These are phyloP conservation scores for Todus mexicanus DNA, from an alignment of 2,797 vertebrate species.

Conservation along the genomic window DNA sequence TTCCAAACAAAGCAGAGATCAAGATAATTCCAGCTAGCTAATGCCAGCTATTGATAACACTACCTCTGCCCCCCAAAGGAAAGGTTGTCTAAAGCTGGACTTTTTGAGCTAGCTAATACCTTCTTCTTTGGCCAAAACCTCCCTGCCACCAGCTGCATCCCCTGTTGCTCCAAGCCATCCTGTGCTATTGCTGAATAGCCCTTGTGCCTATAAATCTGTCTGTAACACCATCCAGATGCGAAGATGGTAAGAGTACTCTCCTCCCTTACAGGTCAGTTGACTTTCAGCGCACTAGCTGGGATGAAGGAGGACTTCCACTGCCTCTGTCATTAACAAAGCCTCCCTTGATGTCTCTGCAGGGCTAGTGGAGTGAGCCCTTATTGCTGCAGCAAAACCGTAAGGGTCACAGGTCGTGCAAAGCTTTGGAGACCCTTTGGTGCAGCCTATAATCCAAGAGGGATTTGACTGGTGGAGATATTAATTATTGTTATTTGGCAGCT, in stretches of 20 bases:
- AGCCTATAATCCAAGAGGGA: neutral
- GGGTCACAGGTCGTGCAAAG: neutral
- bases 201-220: neutral
- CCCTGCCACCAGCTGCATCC: neutral
- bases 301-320: neutral
- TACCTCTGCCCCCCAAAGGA: neutral
- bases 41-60: neutral
- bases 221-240: neutral
- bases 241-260: neutral
- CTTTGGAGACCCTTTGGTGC: neutral
- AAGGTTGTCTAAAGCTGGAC: neutral
- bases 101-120: neutral
- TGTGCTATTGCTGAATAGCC: neutral
- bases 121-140: neutral
- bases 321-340: neutral
- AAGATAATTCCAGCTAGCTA: neutral
- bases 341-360: neutral
- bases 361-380: neutral
- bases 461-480: neutral
- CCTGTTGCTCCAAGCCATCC: neutral
- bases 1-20: neutral
- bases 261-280: neutral
- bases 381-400: neutral
- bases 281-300: neutral
- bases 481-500: neutral